phyloP scores from a whole-genome alignment of 2,888 invertebrate genomes.

The Campaea margaritaria region DNA sequence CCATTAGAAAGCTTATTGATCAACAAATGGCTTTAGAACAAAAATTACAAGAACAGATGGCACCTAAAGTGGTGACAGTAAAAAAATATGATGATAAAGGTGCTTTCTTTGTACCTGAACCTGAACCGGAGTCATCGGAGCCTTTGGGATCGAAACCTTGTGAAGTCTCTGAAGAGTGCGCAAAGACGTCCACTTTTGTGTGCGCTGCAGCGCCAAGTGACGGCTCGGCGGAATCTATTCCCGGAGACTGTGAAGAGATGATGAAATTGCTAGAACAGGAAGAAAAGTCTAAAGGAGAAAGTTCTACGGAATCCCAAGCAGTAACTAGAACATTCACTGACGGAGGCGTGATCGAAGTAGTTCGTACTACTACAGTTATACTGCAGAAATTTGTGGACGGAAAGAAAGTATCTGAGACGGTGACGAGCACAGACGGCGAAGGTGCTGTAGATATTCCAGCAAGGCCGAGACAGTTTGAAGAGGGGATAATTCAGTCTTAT shows the following conservation, averaged over 20 bases:
- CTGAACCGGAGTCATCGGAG: conserved; percentile 54
- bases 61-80: conserved; percentile 76
- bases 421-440: conserved; percentile 72
- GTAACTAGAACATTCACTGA: conserved; percentile 65
- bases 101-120: conserved; percentile 78
- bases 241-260: conserved; percentile 86
- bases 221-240: conserved; percentile 80
- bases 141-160: conserved; percentile 48
- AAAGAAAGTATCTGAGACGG: conserved; percentile 78
- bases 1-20: conserved; percentile 79
- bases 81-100: conserved; percentile 80
- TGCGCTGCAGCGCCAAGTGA: conserved; percentile 80
- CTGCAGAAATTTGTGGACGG: conserved; percentile 80
- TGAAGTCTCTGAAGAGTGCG: conserved; percentile 74
- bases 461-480: conserved; percentile 67
- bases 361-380: conserved; percentile 77
- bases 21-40: conserved; percentile 80
- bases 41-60: conserved; percentile 67
- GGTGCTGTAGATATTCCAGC: conserved; percentile 79
- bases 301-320: conserved; percentile 56
- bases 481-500: conserved; percentile 69
- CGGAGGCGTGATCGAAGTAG: conserved; percentile 72
- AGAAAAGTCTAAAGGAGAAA: conserved; percentile 76
- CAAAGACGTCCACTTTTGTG: conserved; percentile 72
- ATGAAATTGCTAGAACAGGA: conserved; percentile 85